These are phyloP conservation scores for Drosophila mayaguana DNA, from an alignment of 2,888 invertebrate species.

Conservation along the genomic window DNA sequence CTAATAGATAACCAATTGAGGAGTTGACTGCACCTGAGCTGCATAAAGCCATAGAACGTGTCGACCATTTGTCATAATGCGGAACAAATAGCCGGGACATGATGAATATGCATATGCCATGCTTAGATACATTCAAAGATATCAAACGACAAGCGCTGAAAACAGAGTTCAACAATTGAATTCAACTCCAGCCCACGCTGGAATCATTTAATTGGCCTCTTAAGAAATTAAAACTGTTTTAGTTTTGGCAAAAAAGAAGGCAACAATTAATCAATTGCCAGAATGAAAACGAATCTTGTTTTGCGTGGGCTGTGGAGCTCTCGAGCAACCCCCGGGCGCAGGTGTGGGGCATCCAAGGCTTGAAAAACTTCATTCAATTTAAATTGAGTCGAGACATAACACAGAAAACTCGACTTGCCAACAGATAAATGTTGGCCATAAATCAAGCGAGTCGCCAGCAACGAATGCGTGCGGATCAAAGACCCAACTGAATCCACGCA, in stretches of 20 bases:
- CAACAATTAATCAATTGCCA: constrained; percentile 72
- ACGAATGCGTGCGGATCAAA: constrained; percentile 57
- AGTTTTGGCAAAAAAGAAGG: constrained; percentile 61
- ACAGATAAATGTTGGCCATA: constrained; percentile 58
- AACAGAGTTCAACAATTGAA: constrained; percentile 21
- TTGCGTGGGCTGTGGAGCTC: constrained; percentile 55
- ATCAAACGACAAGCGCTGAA: constrained; percentile 14
- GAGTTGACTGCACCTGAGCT: constrained; percentile 65
- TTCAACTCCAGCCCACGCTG: constrained; percentile 44
- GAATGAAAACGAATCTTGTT: constrained; percentile 60
- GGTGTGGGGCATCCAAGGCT: constrained; percentile 34
- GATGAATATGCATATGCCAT: constrained; percentile 44
- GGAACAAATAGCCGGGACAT: constrained; percentile 54
- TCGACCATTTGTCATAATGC: constrained; percentile 73
- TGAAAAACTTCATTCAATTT: constrained; percentile 61
- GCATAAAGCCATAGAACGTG: constrained; percentile 61
- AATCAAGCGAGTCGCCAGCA: constrained; percentile 54
- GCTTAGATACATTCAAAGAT: constrained; percentile 17
- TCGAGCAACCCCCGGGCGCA: constrained; percentile 52
- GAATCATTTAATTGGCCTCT: neutral
- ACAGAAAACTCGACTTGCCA: constrained; percentile 42
- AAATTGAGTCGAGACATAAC: constrained; percentile 52
- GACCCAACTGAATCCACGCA: constrained; percentile 56
- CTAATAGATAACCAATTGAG: constrained; percentile 65
- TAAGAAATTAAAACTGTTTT: constrained; percentile 46